phyloP scores from a whole-genome alignment of 2,888 invertebrate genomes.

The Ophraella communa region DNA sequence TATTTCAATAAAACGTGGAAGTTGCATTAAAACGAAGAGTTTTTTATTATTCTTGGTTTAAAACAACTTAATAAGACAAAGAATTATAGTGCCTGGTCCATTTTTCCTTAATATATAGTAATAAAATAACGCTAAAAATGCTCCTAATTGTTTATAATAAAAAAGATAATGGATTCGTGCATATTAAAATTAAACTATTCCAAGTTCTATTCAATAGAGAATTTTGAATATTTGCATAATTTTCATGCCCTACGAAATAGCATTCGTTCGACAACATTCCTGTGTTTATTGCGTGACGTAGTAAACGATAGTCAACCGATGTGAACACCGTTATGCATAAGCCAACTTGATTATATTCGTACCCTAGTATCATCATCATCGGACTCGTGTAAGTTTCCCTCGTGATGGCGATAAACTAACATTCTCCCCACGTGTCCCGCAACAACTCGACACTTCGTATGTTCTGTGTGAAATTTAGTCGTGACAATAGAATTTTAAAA shows the following conservation, averaged over 20 bases:
- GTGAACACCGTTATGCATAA: slow-evolving; percentile 48
- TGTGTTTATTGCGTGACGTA: slow-evolving; percentile 49
- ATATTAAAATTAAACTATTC: too few species aligned
- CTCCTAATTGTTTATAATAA: too few species aligned
- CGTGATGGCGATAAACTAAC: slow-evolving; percentile 14
- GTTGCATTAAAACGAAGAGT: too few species aligned
- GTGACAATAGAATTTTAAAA: not conserved
- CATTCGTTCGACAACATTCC: slow-evolving; percentile 44
- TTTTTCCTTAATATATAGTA: too few species aligned
- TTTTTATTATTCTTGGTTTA: too few species aligned
- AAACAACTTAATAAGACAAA: too few species aligned
- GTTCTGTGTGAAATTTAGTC: not conserved
- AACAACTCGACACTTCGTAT: not conserved
- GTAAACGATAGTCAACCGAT: slow-evolving; percentile 42
- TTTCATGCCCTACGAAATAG: slow-evolving; percentile 18
- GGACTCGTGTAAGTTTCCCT: slow-evolving; percentile 15
- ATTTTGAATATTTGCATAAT: too few species aligned
- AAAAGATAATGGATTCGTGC: too few species aligned
- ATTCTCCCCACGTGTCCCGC: not conserved
- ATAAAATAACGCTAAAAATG: too few species aligned
- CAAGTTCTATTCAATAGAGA: too few species aligned
- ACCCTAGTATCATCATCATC: not conserved
- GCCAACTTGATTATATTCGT: slow-evolving; percentile 46
- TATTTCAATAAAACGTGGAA: too few species aligned
- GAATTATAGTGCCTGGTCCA: too few species aligned